phyloP scores from a whole-genome alignment of 2,888 invertebrate genomes.

The Morpho deidamia region DNA sequence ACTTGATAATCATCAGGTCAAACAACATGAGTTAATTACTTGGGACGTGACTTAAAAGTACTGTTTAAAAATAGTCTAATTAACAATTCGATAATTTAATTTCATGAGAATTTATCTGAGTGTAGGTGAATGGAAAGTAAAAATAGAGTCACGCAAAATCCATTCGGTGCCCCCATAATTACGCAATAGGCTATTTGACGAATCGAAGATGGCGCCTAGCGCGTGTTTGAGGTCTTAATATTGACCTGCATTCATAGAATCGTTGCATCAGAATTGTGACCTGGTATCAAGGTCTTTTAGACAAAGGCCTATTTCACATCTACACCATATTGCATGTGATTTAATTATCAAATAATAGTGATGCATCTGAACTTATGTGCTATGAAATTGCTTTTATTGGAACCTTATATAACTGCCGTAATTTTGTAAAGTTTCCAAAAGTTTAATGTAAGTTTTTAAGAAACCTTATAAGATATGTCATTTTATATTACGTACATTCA shows the following conservation, averaged over 20 bases:
- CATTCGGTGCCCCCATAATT: conserved; percentile 34
- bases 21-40: no score
- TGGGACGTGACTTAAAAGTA: no score
- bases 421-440: no score
- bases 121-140: conserved; percentile 15
- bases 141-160: conserved; percentile 42
- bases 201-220: conserved; percentile 41
- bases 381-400: no score
- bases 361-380: no score
- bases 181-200: conserved; percentile 44
- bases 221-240: conserved; percentile 46
- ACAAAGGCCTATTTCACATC: neutral
- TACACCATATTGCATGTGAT: no score
- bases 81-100: neutral
- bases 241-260: conserved; percentile 50
- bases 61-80: neutral
- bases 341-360: no score
- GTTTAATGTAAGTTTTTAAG: no score
- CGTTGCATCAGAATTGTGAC: conserved; percentile 25
- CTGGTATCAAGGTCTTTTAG: conserved; percentile 1
- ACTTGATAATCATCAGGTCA: no score
- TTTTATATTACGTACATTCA: no score
- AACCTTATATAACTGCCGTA: no score
- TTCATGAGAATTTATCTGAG: neutral
- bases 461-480: no score